phyloP scores from a whole-genome alignment of 2,113 vertebrate species.

The Tichodroma muraria region DNA sequence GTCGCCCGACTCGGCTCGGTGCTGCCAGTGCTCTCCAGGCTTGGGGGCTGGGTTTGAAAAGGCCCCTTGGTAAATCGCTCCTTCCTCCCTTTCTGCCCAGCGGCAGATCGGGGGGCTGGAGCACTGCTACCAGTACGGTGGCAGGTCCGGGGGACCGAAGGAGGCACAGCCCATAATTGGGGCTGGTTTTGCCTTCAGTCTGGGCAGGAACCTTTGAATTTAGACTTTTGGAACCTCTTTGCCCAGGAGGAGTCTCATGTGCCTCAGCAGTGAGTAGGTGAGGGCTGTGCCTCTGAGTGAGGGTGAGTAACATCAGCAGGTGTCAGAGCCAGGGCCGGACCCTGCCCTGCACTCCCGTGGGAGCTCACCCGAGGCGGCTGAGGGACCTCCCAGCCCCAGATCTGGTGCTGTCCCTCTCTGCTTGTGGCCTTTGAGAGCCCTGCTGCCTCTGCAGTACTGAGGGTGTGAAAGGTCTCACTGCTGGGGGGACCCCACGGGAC shows the following conservation, averaged over 20 bases:
- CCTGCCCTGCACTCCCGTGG: neutral
- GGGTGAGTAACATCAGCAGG: neutral
- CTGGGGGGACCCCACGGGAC: fast-evolving
- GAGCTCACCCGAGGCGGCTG: neutral
- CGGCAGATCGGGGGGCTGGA: neutral
- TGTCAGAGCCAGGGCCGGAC: fast-evolving
- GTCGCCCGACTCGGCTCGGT: neutral
- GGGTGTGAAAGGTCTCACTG: neutral
- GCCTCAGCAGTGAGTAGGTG: neutral
- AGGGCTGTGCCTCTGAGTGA: neutral
- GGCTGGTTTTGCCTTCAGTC: neutral
- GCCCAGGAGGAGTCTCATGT: neutral
- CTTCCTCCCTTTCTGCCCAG: neutral
- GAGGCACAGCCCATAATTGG: neutral
- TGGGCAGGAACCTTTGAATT: neutral
- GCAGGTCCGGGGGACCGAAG: too few species aligned
- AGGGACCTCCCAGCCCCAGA: neutral
- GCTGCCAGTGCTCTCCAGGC: neutral
- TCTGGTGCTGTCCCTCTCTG: neutral
- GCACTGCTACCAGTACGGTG: neutral
- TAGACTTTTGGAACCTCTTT: fast-evolving
- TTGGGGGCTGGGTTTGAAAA: neutral
- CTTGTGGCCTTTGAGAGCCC: neutral
- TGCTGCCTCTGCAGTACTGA: neutral
- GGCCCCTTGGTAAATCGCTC: neutral